Base-by-base conservation (phyloP, 2,888 invertebrate genomes). In the Latheticus oryzae region DNA sequence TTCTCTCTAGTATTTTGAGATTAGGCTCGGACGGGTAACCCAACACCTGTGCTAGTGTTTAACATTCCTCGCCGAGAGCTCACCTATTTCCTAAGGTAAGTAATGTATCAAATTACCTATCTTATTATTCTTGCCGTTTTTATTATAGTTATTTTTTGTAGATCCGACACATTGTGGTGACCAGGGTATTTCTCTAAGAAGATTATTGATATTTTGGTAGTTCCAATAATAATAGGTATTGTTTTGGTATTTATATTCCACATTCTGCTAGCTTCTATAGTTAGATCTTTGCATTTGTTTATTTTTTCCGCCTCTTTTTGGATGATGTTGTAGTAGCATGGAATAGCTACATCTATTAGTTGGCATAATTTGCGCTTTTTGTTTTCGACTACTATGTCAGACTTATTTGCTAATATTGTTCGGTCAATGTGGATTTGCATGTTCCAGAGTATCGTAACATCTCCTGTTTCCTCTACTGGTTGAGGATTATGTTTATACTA, bases 361-460 rank as follows among this genome's bases (percentile, higher is more conserved):
- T 26, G 3, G 26, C 26, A 26, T 26, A 26, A 26, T 4, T n/a
- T 26, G 8, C 8, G 8, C 5, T n/a, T 26, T 26, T 26, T 26
- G 3, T n/a, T n/a, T 26, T 26, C 9, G 4, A 26, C 5, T n/a
- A 26, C 26, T 9, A 26, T 26, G 26, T 26, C 26, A n/a, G 26
- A 11, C 7, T 26, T 26, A 26, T 26, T 26, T 26, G 26, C 26
- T 26, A 26, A 26, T 1, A 26, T 26, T 26, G 26, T 26, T 3
- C 26, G 8, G 26, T 26, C 26, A 26, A 11, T 26, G 8, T 26
- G 26, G 26, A 5, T 26, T 26, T 26, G 8, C 26, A 26, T 26
- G 26, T 26, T 26, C 26, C 26, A 26, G 26, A n/a, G 26, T 26
- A 26, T 26, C 9, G 26, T 26, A 26, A 26, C 26, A n/a, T 26